Percentiles rank a stretch among this genome's conserved stretches.
Evolutionary conservation across 2,888 invertebrate species (phyloP).

Genomic region (Candidula unifasciata): DNA sequence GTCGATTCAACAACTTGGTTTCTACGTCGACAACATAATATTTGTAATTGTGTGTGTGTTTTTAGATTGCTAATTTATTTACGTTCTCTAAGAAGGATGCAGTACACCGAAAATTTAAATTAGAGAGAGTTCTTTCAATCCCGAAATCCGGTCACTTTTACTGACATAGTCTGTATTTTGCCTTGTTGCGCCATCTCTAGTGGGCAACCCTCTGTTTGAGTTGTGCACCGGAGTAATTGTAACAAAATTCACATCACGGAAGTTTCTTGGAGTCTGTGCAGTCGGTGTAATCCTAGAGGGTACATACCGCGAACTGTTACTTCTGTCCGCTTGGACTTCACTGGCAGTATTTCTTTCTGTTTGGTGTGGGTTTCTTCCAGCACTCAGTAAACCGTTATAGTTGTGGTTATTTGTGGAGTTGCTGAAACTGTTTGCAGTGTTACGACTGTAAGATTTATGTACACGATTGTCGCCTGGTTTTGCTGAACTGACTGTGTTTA

Average conservation of each 20-base stretch:
- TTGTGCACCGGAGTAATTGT: neutral
- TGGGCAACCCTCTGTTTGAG: neutral
- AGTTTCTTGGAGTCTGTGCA: neutral
- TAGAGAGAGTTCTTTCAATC: constrained; percentile 12
- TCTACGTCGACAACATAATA: too few relatives aligned
- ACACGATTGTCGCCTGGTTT: neutral
- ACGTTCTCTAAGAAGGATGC: too few relatives aligned
- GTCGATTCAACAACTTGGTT: too few relatives aligned
- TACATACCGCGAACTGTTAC: neutral
- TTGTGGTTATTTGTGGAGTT: neutral
- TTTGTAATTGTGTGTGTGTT: too few relatives aligned
- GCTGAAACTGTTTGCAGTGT: too few relatives aligned
- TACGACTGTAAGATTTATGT: neutral
- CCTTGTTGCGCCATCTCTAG: neutral
- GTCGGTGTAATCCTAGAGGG: neutral
- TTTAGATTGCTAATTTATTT: too few relatives aligned
- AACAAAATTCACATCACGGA: neutral
- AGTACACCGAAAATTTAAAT: too few relatives aligned
- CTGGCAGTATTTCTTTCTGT: neutral
- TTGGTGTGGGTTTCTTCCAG: too few relatives aligned
- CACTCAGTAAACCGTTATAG: neutral
- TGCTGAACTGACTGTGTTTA: neutral
- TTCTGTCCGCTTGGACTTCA: neutral
- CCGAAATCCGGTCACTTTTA: neutral
- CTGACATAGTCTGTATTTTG: neutral